These are phyloP conservation scores for Drosophila melanogaster DNA, from an alignment of 1,140 invertebrate species.

Conservation along the genomic window DNA sequence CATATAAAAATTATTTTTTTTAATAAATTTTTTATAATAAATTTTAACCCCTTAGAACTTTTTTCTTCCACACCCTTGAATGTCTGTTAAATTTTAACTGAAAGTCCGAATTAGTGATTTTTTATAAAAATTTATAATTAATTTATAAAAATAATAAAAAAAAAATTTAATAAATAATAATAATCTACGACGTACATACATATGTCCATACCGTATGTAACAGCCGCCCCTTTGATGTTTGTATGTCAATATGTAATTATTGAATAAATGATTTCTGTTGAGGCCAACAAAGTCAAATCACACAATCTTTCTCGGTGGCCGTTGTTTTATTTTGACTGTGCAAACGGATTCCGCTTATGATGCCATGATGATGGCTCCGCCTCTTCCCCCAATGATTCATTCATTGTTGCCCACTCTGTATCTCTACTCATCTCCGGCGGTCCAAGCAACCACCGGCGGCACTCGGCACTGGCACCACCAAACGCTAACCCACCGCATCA, in stretches of 20 bases:
- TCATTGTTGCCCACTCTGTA: constrained; percentile 48
- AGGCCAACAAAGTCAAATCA: constrained; percentile 22
- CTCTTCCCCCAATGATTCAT: constrained; percentile 61
- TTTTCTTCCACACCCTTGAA: too few relatives aligned
- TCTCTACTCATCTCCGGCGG: constrained; percentile 15
- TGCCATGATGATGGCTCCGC: constrained; percentile 61
- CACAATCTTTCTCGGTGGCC: constrained; percentile 17
- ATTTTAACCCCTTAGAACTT: too few relatives aligned
- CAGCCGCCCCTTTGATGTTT: neutral
- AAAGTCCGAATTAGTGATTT: too few relatives aligned
- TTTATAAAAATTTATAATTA: neutral
- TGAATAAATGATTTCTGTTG: constrained; percentile 35
- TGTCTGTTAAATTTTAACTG: too few relatives aligned
- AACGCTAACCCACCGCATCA: constrained; percentile 1
- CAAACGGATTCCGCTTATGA: constrained; percentile 50
- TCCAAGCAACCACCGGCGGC: constrained; percentile 15
- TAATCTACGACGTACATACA: neutral
- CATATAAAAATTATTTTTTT: too few relatives aligned
- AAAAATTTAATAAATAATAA: too few relatives aligned
- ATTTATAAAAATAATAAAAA: neutral
- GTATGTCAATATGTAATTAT: constrained; percentile 44
- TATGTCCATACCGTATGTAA: neutral
- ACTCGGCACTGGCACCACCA: constrained; percentile 15
- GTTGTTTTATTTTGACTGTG: constrained; percentile 39
- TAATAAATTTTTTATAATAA: too few relatives aligned